Conservation (phyloP, 2,113 vertebrate genomes). For the Sylvilagus bachmani region DNA sequence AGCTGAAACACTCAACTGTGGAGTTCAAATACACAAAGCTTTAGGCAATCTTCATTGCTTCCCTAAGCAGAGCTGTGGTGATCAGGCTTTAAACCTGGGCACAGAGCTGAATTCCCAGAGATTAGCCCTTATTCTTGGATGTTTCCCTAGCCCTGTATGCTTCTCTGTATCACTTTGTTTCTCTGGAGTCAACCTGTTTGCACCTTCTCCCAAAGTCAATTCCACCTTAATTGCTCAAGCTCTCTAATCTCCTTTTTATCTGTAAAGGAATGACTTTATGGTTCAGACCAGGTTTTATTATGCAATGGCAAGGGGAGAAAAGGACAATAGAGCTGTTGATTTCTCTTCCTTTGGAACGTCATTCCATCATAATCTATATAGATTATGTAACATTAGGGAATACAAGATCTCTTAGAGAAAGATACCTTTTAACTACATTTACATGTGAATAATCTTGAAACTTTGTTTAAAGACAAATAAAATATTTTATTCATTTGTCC, state of each 20-base stretch:
- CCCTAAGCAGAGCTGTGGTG: neutral
- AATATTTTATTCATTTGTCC: neutral
- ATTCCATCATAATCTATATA: neutral
- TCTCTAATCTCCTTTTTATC: constrained; percentile 41
- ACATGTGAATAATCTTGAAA: neutral
- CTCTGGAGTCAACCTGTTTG: neutral
- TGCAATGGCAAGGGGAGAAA: neutral
- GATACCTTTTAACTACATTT: neutral
- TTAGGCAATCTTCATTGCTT: neutral
- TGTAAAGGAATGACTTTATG: constrained; percentile 32
- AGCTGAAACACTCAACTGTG: neutral
- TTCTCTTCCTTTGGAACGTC: neutral
- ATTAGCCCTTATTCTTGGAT: neutral
- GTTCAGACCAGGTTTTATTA: constrained; percentile 24
- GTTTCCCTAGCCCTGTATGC: neutral
- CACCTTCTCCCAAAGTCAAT: constrained; percentile 54
- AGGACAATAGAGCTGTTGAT: neutral
- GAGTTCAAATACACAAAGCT: neutral
- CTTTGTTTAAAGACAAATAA: constrained; percentile 23
- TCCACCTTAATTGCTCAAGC: neutral
- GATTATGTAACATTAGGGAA: neutral
- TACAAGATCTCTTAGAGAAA: neutral
- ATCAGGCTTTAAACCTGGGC: constrained; percentile 18
- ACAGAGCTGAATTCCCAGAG: neutral
- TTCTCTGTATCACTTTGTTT: constrained; percentile 27